Base-by-base conservation (phyloP, 2,113 vertebrate species). In the Albula glossodonta region DNA sequence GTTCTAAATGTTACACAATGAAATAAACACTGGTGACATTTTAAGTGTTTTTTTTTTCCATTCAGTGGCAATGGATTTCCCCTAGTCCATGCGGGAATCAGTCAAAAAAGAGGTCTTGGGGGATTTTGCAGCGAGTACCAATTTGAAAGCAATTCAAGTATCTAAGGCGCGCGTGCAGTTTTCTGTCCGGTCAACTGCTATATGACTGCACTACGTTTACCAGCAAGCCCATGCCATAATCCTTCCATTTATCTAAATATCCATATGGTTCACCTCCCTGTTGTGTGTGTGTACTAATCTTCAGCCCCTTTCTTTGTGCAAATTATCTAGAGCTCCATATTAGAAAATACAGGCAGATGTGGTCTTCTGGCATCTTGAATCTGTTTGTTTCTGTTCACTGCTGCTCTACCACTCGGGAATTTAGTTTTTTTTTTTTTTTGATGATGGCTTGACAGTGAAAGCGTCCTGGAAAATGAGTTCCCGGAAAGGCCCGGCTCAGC, bases 391-490 rank as follows among this genome's bases (percentile, higher is more conserved):
- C 56, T 50, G 51, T 51, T 49, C 8, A 56, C 17, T 17, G 48
- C 12, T 25, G 50, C 53, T 78, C 60, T 48, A 51, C 17, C 53
- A 31, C 31, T 53, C 66, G 66, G 83, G 50, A 52, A 51, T 13
- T 4, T 17, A 15, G 11, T 63, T 63, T 63, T 15, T 2, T 63
- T 63, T 66, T 66, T 84, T 4, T 84, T 52, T 52, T 56, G 70
- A 52, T 53, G 53, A 51, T 22, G 49, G 51, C 74, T 22, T 78
- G 77, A 52, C 84, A 85, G 50, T 2, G 41, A 49, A n/a, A 80
- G 53, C 50, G 41, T 79, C 77, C 77, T 60, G 84, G 84, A 85
- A 79, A 85, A 52, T 56, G 53, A 25, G n/a, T 10, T 63, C 56
- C 19, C 53, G 15, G 52, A 85, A 80, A 63, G 84, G 19, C 84